These are phyloP conservation scores for Phoebastria nigripes DNA, from an alignment of 2,797 vertebrate species.

Conservation along the genomic window DNA sequence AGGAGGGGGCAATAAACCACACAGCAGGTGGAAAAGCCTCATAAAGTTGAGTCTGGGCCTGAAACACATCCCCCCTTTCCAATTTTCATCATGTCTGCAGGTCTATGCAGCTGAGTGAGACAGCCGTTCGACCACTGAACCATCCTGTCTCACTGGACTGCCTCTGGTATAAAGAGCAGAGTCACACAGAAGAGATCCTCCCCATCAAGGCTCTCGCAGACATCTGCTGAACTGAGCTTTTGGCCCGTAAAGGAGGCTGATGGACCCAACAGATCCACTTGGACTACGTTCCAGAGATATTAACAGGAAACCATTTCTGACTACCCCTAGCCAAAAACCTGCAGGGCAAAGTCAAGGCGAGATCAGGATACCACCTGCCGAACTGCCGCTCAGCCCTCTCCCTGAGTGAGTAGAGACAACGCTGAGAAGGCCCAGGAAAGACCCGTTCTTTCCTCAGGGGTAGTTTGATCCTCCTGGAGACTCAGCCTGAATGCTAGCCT, in stretches of 20 bases:
- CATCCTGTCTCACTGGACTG: not conserved
- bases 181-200: not conserved
- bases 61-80: not conserved
- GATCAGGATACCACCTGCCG: not conserved
- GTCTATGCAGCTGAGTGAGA: not conserved
- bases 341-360: not conserved
- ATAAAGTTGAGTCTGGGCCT: not conserved
- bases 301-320: not conserved
- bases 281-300: fast-evolving
- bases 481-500: not conserved
- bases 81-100: not conserved
- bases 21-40: not conserved
- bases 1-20: too few species aligned
- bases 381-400: fast-evolving
- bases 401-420: not conserved
- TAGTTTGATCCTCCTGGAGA: not conserved
- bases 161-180: not conserved
- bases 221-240: not conserved
- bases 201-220: fast-evolving
- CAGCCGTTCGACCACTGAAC: too few species aligned
- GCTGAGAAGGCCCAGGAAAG: not conserved
- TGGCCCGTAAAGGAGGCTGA: not conserved
- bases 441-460: not conserved
- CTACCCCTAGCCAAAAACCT: not conserved
- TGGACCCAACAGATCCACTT: not conserved